A percentile compares a stretch with the other conserved stretches of the same genome.
These are phyloP conservation scores for Clanis bilineata DNA, from an alignment of 2,888 invertebrate species.

Conservation along the genomic window DNA sequence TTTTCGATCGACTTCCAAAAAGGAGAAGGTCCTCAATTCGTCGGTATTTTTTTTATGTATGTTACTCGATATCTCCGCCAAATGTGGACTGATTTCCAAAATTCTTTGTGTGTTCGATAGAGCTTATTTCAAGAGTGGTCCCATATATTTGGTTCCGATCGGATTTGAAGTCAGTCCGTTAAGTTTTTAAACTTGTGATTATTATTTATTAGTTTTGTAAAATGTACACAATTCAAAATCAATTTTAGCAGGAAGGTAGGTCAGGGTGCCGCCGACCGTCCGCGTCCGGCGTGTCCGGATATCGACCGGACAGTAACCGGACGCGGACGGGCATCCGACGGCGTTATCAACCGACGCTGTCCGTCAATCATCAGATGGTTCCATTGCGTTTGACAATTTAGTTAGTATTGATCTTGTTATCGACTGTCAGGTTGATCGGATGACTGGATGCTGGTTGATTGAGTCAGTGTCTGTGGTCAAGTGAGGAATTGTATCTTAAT, in stretches of 20 bases:
- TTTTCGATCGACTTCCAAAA: no score
- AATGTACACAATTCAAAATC: not conserved
- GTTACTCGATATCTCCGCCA: no score
- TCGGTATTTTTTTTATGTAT: no score
- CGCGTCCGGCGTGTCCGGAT: slow-evolving; percentile 34
- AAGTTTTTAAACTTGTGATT: no score
- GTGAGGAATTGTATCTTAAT: no score
- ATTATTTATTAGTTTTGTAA: not conserved
- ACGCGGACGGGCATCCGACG: slow-evolving; percentile 41
- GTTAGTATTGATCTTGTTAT: not conserved
- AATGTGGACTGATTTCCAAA: no score
- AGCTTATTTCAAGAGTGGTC: no score
- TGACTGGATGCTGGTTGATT: not conserved
- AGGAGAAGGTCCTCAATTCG: no score
- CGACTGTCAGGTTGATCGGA: not conserved
- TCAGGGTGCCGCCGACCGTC: not conserved
- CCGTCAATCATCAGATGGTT: slow-evolving; percentile 7
- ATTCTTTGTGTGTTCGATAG: no score
- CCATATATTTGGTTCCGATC: no score
- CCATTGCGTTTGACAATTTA: slow-evolving; percentile 4
- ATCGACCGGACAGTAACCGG: slow-evolving; percentile 34
- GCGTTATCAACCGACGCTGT: slow-evolving; percentile 40
- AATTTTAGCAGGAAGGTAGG: not conserved
- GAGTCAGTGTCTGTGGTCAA: not conserved
- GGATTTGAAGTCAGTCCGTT: no score